phyloP scores from a whole-genome alignment of 2,797 vertebrate genomes.

The Chiropotes sagulatus region DNA sequence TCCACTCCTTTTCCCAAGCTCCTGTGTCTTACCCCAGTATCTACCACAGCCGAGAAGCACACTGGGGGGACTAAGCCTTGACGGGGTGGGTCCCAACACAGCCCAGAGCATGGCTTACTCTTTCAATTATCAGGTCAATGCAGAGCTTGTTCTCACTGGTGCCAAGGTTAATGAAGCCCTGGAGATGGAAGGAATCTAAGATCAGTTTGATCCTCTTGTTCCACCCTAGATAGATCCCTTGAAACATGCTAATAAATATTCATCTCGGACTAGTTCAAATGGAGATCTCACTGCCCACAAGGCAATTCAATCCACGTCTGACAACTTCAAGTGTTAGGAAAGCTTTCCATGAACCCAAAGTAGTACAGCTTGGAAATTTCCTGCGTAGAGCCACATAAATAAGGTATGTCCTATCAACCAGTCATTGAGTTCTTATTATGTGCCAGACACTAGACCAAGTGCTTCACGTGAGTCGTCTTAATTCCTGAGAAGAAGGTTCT shows the following conservation, averaged over 20 bases:
- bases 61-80: not conserved
- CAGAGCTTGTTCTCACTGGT: conserved; percentile 96
- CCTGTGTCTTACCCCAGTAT: not conserved
- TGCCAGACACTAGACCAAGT: not conserved
- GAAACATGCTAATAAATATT: not conserved
- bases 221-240: not conserved
- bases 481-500: not conserved
- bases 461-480: not conserved
- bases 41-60: not conserved
- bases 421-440: not conserved
- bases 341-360: not conserved
- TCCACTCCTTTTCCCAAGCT: not conserved
- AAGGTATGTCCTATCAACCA: not conserved
- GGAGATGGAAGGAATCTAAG: not conserved
- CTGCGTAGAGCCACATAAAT: not conserved
- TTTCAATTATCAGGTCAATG: conserved; percentile 90
- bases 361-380: not conserved
- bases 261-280: not conserved
- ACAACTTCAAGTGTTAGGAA: not conserved
- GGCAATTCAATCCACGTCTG: not conserved
- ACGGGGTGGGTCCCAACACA: not conserved
- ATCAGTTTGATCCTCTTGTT: not conserved
- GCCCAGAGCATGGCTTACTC: conserved; percentile 84
- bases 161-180: conserved; percentile 95
- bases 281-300: not conserved